A percentile compares a stretch with the other conserved stretches of the same genome.
These are phyloP conservation scores for Agrochola macilenta DNA, from an alignment of 2,888 invertebrate species.

Conservation along the genomic window DNA sequence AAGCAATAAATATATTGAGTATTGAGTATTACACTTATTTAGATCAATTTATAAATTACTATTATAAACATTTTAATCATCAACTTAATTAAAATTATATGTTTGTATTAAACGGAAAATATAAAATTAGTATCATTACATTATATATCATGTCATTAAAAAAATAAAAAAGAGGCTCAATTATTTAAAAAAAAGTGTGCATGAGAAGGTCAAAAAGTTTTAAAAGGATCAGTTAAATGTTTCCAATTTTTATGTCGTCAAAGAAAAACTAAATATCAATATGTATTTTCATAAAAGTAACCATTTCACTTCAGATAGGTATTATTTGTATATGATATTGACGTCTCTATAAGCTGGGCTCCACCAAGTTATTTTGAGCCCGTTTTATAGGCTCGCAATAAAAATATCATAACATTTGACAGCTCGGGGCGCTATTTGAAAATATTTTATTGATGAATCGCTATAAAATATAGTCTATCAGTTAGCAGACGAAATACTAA, in stretches of 20 bases:
- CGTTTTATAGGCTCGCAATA: constrained; percentile 65
- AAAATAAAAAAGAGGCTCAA: not conserved
- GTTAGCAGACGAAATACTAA: constrained; percentile 53
- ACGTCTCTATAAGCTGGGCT: constrained; percentile 50
- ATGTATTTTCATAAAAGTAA: not conserved
- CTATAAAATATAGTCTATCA: constrained; percentile 63
- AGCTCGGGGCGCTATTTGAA: constrained; percentile 62
- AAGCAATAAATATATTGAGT: no score
- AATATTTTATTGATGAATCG: constrained; percentile 68
- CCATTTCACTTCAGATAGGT: constrained; percentile 11
- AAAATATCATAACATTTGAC: constrained; percentile 71
- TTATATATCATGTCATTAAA: no score
- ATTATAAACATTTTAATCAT: no score
- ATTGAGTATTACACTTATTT: no score
- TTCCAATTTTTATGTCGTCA: not conserved
- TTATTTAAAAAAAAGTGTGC: not conserved
- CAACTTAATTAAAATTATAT: no score
- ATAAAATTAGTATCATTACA: no score
- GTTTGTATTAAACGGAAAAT: no score
- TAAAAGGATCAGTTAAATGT: not conserved
- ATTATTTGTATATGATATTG: constrained; percentile 22
- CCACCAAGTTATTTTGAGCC: constrained; percentile 56
- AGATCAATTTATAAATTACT: no score
- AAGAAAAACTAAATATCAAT: not conserved
- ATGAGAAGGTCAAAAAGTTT: not conserved